Evolutionary conservation across 2,113 vertebrate species (phyloP), one percentile per base, ranked within the genome.

Genomic region (Apeltes quadracus): DNA sequence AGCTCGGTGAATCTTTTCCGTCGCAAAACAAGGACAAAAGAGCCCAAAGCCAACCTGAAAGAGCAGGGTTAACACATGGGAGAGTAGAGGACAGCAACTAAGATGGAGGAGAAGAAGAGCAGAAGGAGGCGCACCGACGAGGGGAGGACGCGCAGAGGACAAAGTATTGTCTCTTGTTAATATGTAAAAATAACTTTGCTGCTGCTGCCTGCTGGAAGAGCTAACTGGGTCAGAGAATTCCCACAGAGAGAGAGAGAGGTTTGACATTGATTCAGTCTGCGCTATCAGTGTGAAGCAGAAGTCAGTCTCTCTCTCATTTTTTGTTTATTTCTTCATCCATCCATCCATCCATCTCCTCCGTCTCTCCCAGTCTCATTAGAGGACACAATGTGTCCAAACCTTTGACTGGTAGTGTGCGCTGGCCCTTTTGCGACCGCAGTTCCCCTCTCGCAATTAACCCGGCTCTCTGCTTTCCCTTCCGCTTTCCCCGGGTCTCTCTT

Each of bases 221-320:
- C 91, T 89, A 94, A 93, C 79, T 93, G 89, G 94, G 94, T 94
- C 92, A 94, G 84, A 90, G 85, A 90, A 91, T 92, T 93, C 92
- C 92, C 93, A 90, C 55, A 79, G 85, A 85, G 85, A 67, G 76
- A 29, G 36, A 34, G 54, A 55, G 25, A 84, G 75, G 75, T 55
- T 76, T 73, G 46, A 34, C 82, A 84, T 81, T 72, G 77, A 81
- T 78, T 87, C 71, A 82, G 87, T 76, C 77, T 78, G 79, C 80
- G 65, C 75, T 70, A 82, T 86, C 76, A 74, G 63, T 72, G 69
- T 79, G 78, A 83, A 83, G 84, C 87, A 87, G 78, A 69, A 81
- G 83, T 76, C 81, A 79, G 79, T 75, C 83, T 83, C 79, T 46
- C 57, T 43, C 56, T 46, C 54, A 48, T 83, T 55, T 39, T 57